Conservation (phyloP, 2,888 invertebrate species). For the Pseudoips prasinana region DNA sequence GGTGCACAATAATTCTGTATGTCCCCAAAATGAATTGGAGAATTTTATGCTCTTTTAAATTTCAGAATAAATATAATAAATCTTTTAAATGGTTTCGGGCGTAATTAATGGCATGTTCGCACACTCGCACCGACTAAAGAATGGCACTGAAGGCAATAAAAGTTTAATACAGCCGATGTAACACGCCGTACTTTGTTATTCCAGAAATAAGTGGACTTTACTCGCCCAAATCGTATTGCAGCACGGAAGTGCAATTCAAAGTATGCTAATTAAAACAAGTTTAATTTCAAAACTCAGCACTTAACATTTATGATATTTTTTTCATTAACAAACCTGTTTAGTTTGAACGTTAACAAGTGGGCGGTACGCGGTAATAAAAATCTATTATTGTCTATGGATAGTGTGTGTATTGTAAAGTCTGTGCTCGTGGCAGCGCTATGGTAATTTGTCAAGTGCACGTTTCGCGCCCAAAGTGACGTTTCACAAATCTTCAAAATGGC, state of each 20-base stretch:
- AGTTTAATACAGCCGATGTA: constrained; percentile 66
- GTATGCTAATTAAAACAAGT: constrained; percentile 51
- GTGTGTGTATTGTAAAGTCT: constrained; percentile 29
- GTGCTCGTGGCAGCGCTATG: constrained; percentile 30
- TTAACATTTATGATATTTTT: constrained; percentile 9
- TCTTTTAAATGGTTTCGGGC: constrained; percentile 68
- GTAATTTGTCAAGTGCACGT: constrained; percentile 58
- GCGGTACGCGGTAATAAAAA: constrained; percentile 24
- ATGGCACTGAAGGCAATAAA: constrained; percentile 68
- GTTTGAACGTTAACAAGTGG: constrained; percentile 16
- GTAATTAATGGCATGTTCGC: constrained; percentile 72
- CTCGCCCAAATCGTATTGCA: constrained; percentile 40
- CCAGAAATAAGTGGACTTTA: constrained; percentile 49
- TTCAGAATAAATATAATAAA: constrained; percentile 68
- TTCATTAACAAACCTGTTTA: constrained; percentile 26
- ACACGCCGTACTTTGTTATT: constrained; percentile 61
- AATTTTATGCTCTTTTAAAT: constrained; percentile 48
- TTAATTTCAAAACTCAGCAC: constrained; percentile 35
- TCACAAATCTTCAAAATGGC: constrained; percentile 73
- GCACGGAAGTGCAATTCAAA: constrained; percentile 54
- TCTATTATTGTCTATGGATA: constrained; percentile 24
- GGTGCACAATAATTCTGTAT: constrained; percentile 31
- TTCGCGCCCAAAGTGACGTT: constrained; percentile 71
- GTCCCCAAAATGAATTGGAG: constrained; percentile 35
- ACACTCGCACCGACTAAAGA: constrained; percentile 63